Percentiles rank a stretch among this genome's conserved stretches.
Conservation (phyloP, 2,113 vertebrate species). For the Brachypteracias leptosomus region DNA sequence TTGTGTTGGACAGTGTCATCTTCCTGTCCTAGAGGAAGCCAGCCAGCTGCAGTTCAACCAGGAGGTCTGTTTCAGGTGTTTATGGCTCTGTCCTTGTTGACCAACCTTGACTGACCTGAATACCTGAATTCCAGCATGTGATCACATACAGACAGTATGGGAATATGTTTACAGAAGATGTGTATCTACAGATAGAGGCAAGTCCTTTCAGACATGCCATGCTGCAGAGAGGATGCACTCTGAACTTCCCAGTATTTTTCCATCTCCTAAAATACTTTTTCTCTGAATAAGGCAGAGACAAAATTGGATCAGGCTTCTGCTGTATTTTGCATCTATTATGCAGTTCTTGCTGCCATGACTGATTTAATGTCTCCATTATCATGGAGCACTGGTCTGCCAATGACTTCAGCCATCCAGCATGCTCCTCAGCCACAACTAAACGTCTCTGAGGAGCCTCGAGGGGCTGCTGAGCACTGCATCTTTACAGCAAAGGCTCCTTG, state of each 20-base stretch:
- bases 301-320: constrained; percentile 31
- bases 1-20: background rate
- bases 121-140: background rate
- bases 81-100: background rate
- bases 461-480: background rate
- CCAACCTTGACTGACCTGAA: background rate
- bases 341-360: constrained; percentile 50
- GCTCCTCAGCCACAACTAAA: background rate
- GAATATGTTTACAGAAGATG: background rate
- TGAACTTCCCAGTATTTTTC: constrained; percentile 31
- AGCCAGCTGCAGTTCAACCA: background rate
- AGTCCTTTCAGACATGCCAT: background rate
- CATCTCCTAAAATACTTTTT: constrained; percentile 39
- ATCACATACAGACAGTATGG: background rate
- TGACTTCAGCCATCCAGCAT: background rate
- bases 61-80: background rate
- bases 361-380: constrained; percentile 62
- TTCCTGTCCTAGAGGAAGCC: background rate
- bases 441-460: background rate
- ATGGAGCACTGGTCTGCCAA: constrained; percentile 9
- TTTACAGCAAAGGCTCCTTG: background rate
- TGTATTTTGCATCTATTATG: constrained; percentile 60
- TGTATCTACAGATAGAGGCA: background rate
- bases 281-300: constrained; percentile 33
- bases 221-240: background rate